phyloP scores from a whole-genome alignment of 2,888 invertebrate species.

The Gibbula magus region DNA sequence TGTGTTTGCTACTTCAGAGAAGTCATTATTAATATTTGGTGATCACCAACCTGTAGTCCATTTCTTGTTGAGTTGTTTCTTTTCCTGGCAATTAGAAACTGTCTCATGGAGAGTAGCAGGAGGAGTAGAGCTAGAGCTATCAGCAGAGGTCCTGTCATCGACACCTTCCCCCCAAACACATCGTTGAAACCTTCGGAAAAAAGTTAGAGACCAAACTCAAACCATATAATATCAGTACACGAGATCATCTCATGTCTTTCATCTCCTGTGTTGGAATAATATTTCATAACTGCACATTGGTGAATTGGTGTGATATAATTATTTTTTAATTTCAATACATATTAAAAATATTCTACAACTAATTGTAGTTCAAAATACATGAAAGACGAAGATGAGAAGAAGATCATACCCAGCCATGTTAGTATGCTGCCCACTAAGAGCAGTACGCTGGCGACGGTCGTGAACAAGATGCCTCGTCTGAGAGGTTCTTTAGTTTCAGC shows the following conservation, averaged over 20 bases:
- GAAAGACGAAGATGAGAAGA: background rate
- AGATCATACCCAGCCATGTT: conserved; percentile 50
- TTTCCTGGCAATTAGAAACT: conserved; percentile 57
- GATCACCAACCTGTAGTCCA: background rate
- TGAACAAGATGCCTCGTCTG: conserved; percentile 47
- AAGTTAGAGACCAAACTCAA: background rate
- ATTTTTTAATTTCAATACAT: too few relatives aligned
- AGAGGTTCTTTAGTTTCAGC: conserved; percentile 45
- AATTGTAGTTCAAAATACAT: background rate
- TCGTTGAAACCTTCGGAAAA: conserved; percentile 55
- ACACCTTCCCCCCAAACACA: conserved; percentile 56
- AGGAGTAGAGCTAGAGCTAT: conserved; percentile 57
- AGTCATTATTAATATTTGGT: background rate
- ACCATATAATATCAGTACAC: background rate
- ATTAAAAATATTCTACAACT: background rate
- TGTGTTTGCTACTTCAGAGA: background rate
- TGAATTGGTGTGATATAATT: too few relatives aligned
- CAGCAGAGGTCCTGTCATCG: conserved; percentile 60
- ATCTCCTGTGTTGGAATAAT: too few relatives aligned
- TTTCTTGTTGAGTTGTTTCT: conserved; percentile 34
- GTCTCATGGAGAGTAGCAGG: conserved; percentile 53
- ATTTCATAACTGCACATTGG: too few relatives aligned
- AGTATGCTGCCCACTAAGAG: conserved; percentile 48
- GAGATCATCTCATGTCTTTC: background rate
- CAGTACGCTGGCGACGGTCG: conserved; percentile 46